A percentile compares a stretch with the other conserved stretches of the same genome.
These are phyloP conservation scores for Deilephila porcellus DNA, from an alignment of 2,888 invertebrate species.

Conservation along the genomic window DNA sequence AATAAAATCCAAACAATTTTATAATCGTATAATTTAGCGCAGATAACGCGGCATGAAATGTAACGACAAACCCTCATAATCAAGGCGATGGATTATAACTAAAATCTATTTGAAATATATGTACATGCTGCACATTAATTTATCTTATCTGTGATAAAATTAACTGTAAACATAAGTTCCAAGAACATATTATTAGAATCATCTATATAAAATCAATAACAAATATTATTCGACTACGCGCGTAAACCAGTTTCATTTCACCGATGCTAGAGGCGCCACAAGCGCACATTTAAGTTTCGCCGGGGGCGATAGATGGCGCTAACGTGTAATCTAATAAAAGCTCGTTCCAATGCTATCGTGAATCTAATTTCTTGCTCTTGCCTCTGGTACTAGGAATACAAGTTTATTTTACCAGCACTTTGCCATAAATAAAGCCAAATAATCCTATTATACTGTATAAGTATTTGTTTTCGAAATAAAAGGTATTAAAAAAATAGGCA, in stretches of 20 bases:
- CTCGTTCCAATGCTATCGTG: neutral
- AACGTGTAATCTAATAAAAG: slow-evolving; percentile 57
- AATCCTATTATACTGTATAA: too few species aligned
- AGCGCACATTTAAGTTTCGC: slow-evolving; percentile 54
- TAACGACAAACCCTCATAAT: neutral
- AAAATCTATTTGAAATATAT: neutral
- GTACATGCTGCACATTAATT: neutral
- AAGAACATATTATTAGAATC: neutral
- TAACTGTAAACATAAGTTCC: slow-evolving; percentile 7
- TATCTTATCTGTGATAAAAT: slow-evolving; percentile 11
- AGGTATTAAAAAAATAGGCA: too few species aligned
- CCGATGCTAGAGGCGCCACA: slow-evolving; percentile 41
- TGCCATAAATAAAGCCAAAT: neutral
- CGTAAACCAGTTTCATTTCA: slow-evolving; percentile 36
- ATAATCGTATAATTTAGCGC: neutral
- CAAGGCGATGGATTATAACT: neutral
- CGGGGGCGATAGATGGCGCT: slow-evolving; percentile 64
- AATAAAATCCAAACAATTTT: neutral
- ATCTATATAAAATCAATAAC: neutral
- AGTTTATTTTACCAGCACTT: neutral
- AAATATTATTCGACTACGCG: slow-evolving; percentile 35
- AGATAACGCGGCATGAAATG: neutral
- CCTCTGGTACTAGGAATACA: neutral
- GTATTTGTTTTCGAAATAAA: too few species aligned
- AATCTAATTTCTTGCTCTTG: slow-evolving; percentile 3